phyloP scores from a whole-genome alignment of 2,888 invertebrate genomes.

The Salpingus planirostris region DNA sequence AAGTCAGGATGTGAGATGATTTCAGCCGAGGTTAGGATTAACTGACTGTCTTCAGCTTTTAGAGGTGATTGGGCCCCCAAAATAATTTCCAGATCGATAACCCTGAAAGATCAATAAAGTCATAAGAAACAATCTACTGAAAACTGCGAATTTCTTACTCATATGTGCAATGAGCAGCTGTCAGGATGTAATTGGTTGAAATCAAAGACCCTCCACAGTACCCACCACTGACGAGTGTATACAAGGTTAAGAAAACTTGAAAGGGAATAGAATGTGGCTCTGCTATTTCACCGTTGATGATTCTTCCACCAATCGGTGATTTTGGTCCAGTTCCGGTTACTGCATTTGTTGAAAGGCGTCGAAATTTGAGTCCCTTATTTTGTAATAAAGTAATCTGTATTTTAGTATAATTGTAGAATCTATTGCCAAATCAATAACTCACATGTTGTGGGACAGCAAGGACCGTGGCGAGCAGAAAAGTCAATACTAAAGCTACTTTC shows the following conservation, averaged over 20 bases:
- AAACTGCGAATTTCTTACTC: neutral
- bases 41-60: conserved; percentile 6
- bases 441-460: too few relatives aligned
- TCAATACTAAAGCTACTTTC: too few relatives aligned
- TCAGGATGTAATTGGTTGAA: conserved; percentile 12
- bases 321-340: neutral
- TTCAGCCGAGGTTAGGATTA: conserved; percentile 7
- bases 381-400: too few relatives aligned
- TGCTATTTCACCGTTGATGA: conserved; percentile 14
- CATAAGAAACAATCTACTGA: conserved; percentile 1
- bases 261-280: conserved; percentile 16
- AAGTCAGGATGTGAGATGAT: conserved; percentile 21
- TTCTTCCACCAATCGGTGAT: conserved; percentile 1
- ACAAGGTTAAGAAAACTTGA: conserved; percentile 10
- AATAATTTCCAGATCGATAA: conserved; percentile 1
- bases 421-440: too few relatives aligned
- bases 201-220: conserved; percentile 18
- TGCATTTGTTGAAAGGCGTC: neutral
- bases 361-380: too few relatives aligned
- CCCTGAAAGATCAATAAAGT: conserved; percentile 2
- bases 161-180: conserved; percentile 16
- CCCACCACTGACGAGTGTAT: conserved; percentile 1
- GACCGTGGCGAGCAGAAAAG: too few relatives aligned
- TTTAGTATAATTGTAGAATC: too few relatives aligned
- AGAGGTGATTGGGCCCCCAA: conserved; percentile 25